Base-by-base conservation (phyloP, 2,113 vertebrate genomes). In the Amblyopsis rosae region DNA sequence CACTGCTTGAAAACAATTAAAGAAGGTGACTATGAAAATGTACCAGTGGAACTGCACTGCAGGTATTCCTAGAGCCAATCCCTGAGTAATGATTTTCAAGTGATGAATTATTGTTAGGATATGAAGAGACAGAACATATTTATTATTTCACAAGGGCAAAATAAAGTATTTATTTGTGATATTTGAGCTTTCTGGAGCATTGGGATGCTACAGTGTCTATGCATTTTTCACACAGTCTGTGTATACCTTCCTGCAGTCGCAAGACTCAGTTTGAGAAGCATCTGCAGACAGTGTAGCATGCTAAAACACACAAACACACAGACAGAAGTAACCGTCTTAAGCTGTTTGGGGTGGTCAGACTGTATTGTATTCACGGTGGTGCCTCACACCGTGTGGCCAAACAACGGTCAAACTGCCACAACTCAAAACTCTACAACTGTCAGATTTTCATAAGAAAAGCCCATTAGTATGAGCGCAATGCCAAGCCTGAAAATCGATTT, bases 401-500 rank as follows among this genome's bases (percentile, higher is more conserved):
- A 77, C 75, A 78, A 67, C 16, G 62, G 41, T 61, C 60, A 16
- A 49, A 75, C 63, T 53, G 80, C 77, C 77, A 80, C 17, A 41
- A 67, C 33, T 64, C 12, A 64, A 63, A 13, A 48, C 53, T 60
- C 80, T 78, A 13, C 41, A 60, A 60, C 59, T 26, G 62, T 62
- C 65, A 56, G 69, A 75, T 86, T 76, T 70, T 79, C 77, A 75
- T 61, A 70, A 79, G 77, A 76, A 80, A 70, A 62, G 75, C 45
- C 62, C 63, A 68, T 77, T 66, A 71, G 78, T 81, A 65, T 70
- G 82, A 75, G 80, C 4, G 68, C 79, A 58, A 57, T 59, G 12
- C 19, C 72, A 9, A 68, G 75, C 77, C 6, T 68, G 66, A 6
- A 53, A 73, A 87, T 87, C 60, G 82, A 87, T 85, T 83, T 83